These are phyloP conservation scores for Dipodomys spectabilis DNA, from an alignment of 2,113 vertebrate genomes.

Conservation along the genomic window DNA sequence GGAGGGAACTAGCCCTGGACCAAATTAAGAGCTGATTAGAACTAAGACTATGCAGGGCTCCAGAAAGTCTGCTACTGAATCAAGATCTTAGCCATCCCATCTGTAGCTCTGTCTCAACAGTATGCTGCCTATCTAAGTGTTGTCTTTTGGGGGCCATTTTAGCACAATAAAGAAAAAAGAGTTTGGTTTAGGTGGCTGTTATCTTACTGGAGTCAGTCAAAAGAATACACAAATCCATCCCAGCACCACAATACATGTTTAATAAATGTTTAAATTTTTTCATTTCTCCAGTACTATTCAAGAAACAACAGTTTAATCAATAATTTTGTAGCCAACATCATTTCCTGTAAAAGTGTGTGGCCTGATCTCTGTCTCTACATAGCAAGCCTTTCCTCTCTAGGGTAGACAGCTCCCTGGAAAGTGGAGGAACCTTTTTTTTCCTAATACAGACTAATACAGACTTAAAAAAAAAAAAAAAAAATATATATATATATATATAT, in stretches of 20 bases:
- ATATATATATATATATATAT: background rate
- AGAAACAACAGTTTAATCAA: background rate
- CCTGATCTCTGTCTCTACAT: background rate
- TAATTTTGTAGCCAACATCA: background rate
- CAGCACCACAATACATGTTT: too few relatives aligned
- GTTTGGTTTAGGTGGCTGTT: background rate
- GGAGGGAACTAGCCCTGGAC: background rate
- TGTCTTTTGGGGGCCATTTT: background rate
- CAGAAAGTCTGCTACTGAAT: background rate
- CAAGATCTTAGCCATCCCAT: background rate
- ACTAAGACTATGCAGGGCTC: background rate
- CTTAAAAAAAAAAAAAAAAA: background rate
- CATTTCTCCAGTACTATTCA: background rate
- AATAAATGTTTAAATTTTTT: background rate
- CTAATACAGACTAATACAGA: background rate
- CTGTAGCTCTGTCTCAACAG: background rate
- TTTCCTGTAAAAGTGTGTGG: background rate
- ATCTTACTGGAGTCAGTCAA: background rate
- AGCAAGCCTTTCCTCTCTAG: background rate
- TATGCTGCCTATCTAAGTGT: background rate
- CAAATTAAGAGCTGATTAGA: background rate
- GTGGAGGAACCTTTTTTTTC: background rate
- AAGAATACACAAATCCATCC: background rate
- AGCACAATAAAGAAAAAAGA: constrained; percentile 35
- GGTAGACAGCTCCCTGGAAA: background rate